Base-by-base conservation (phyloP, 2,797 vertebrate species). In the Loris lydekkerianus region DNA sequence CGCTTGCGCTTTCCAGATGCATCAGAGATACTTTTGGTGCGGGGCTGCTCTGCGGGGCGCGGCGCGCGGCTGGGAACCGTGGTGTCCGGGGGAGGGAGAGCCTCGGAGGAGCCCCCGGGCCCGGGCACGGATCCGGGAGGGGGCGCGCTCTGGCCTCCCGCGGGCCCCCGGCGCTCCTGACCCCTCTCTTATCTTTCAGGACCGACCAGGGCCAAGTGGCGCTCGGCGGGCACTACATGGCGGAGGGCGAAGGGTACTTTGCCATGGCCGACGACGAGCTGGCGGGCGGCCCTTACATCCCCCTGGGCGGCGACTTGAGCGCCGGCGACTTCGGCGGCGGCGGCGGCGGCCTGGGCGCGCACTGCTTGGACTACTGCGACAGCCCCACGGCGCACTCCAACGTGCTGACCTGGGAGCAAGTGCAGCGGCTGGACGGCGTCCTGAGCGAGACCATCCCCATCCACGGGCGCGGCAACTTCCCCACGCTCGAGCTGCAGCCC, bases 401-500 rank as follows among this genome's bases (percentile, higher is more conserved):
- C 94, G 99, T 99, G 89, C 99, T 99, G 92, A 99, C 95, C 98
- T 99, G 99, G 99, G 99, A 99, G 98, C 99, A 99, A 99, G 99
- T 99, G 99, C 99, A 99, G 98, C 99, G 99, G 7, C 98, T 99
- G 98, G 99, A 99, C 98, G 98, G 99, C 96, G 99, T 99, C 98
- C 99, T 99, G 94, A 99, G 99, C 83, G 99, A 99, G 98, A 99
- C 99, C 98, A 99, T 99, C 96, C 99, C 99, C 86, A 99, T 99
- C 98, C 99, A 99, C 98, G 99, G 99, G 97, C 99, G 99, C 84
- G 99, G 99, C 14, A 99, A 99, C 98, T 99, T 99, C 99, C 99
- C 99, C 97, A 99, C 99, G 27, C 98, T 99, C 96, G 98, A 99
- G 98, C 99, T 99, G 99, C 99, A 99, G 98, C 99, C 99, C 43